Evolutionary conservation across 2,113 vertebrate genomes (phyloP), one percentile per base, ranked within the genome.

Genomic region (Lates calcarifer): DNA sequence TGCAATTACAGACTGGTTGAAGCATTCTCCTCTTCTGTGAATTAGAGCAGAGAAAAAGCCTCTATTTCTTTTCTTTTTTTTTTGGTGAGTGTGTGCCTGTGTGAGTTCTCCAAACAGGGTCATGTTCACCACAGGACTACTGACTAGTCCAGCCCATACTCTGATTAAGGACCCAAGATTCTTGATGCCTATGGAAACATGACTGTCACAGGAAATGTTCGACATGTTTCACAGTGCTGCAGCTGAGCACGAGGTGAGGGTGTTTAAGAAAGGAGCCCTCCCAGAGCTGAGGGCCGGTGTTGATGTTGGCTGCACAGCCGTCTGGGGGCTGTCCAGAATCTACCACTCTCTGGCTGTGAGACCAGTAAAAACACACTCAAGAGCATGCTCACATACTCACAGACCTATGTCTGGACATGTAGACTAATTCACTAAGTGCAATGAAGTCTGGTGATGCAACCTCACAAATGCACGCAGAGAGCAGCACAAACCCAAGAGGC

Each of bases 191-290:
- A 82, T 85, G 87, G 87, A 94, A 92, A 91, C 87, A 87, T 41
- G 67, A 82, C 87, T 82, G 87, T 91, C 83, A 89, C 91, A 94
- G 94, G 93, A 95, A 95, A 93, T 94, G 93, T 95, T 92, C 86
- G 77, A 88, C 92, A 93, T 92, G 93, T 93, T 92, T 90, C 63
- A 79, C 81, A 72, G 84, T 60, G 81, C 88, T 80, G 86, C 84
- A 89, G 72, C 85, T 45, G 83, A 86, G 85, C 71, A 39, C 74
- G 82, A 87, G 76, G 77, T 84, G 85, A 89, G 62, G 66, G 81
- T 63, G 74, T 90, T 86, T 89, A 57, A 86, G 70, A 76, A 79
- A 84, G 87, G 53, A 89, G 79, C 83, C 68, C 80, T 77, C 79
- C 73, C 73, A 74, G 66, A 73, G 87, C 82, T 72, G 71, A 74